Conservation (phyloP, 1,140 invertebrate species). For the Zaprionus inermis region DNA sequence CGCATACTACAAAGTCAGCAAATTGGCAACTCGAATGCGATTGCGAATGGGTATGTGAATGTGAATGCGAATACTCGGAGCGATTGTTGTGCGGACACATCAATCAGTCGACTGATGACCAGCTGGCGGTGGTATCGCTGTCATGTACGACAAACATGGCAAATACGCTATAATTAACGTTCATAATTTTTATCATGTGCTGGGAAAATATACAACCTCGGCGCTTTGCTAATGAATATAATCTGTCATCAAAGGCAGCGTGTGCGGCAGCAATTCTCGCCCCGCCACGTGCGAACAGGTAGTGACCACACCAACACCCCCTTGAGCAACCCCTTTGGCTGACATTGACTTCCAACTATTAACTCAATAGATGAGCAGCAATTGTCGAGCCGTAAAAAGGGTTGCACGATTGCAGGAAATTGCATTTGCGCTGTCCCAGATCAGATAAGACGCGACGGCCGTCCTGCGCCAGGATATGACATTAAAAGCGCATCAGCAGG, state of each 20-base stretch:
- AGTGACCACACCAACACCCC: neutral
- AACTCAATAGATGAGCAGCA: conserved; percentile 68
- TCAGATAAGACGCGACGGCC: conserved; percentile 67
- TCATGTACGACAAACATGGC: conserved; percentile 63
- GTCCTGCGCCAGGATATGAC: conserved; percentile 63
- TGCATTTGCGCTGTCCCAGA: conserved; percentile 75
- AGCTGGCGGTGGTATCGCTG: conserved; percentile 4
- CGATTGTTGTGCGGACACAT: conserved; percentile 56
- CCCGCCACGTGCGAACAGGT: conserved; percentile 61
- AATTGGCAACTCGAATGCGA: conserved; percentile 61
- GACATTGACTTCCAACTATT: conserved; percentile 73
- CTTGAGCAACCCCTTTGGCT: neutral
- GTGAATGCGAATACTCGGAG: conserved; percentile 23
- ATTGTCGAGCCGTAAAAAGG: conserved; percentile 50
- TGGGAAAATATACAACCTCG: conserved; percentile 41
- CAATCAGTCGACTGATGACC: conserved; percentile 42
- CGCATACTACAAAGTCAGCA: conserved; percentile 62
- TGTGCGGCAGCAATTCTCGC: conserved; percentile 35
- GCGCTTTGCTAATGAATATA: conserved; percentile 74
- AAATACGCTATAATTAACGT: conserved; percentile 74
- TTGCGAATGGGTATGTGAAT: conserved; percentile 26
- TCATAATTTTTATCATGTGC: conserved; percentile 56
- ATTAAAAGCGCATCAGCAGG: conserved; percentile 77
- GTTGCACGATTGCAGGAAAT: conserved; percentile 71
- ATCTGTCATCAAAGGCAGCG: conserved; percentile 79